Base-by-base conservation (phyloP, 2,888 invertebrate species). In the Cerceris rybyensis region DNA sequence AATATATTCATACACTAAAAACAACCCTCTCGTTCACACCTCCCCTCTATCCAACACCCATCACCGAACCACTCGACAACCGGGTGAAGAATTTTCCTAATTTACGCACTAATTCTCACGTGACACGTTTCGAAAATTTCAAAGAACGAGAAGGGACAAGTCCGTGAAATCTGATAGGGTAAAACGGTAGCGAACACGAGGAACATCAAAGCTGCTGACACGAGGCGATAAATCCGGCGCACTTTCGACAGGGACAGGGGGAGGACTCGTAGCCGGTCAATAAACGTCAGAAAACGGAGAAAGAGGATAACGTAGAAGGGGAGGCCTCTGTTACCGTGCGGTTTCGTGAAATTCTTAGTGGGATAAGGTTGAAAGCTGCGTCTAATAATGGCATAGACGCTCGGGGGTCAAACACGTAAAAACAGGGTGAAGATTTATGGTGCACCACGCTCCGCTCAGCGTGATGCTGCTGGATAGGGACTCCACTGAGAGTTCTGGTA, bases 341-440 rank as follows among this genome's bases (percentile, higher is more conserved):
- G 85, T 86, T 88, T 82, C 84, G 76, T 86, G 73, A 85, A 86
- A 87, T 86, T 86, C 82, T 85, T 82, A 72, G 81, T 75, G 80
- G 78, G 81, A 78, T 82, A 83, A 86, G 86, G 85, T 83, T 86
- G 88, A 87, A 88, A 88, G 88, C 87, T 86, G 83, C 82, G 80
- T 85, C 88, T 89, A 89, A 90, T 90, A 89, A 89, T 85, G 87
- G 80, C 80, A 77, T 74, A 83, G 89, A 84, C 82, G 84, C 78
- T 79, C 83, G 76, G 79, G 84, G 87, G 88, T 90, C 87, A 89
- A 90, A 90, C 88, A 89, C 88, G 90, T 86, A 90, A 91, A 91
- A 89, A 90, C 89, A 88, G 88, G 82, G 78, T 74, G 81, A 87
- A 90, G 90, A 91, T 91, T 91, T 91, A 91, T 87, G 87, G 81